These are phyloP conservation scores for Matsumyia berberina DNA, from an alignment of 2,888 invertebrate species.

Conservation along the genomic window DNA sequence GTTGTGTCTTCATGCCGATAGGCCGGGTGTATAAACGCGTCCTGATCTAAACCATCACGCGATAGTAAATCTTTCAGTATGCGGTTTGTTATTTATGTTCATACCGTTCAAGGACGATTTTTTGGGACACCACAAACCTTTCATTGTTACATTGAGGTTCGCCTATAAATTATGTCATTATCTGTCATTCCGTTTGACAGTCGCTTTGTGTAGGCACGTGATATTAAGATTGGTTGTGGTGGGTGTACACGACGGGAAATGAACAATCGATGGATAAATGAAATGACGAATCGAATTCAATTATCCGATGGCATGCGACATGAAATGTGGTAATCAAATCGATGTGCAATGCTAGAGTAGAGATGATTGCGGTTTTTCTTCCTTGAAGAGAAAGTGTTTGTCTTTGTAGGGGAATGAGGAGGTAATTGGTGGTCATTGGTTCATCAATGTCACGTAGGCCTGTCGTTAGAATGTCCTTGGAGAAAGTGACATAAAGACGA, in stretches of 20 bases:
- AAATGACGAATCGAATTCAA: slow-evolving; percentile 26
- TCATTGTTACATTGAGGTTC: background rate
- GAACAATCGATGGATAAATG: slow-evolving; percentile 24
- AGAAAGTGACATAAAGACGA: no score
- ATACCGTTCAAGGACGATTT: slow-evolving; percentile 12
- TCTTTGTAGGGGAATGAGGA: background rate
- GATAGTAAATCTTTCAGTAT: slow-evolving; percentile 8
- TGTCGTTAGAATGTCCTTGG: no score
- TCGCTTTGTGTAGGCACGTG: background rate
- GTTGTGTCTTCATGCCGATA: slow-evolving; percentile 6
- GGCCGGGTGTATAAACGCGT: background rate
- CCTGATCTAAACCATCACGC: slow-evolving; percentile 1
- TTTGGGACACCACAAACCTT: slow-evolving; percentile 1
- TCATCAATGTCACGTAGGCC: no score
- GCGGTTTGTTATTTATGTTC: background rate
- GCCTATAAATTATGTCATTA: slow-evolving; percentile 1
- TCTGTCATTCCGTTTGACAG: slow-evolving; percentile 14
- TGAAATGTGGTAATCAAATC: slow-evolving; percentile 16
- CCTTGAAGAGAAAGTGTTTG: background rate
- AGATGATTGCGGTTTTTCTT: background rate
- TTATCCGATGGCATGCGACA: slow-evolving; percentile 31
- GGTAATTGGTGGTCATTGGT: background rate
- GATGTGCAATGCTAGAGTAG: background rate
- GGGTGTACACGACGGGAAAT: slow-evolving; percentile 1
- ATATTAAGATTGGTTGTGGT: slow-evolving; percentile 7